Base-by-base conservation (phyloP, 2,888 invertebrate genomes). In the Pemphredon lugubris region DNA sequence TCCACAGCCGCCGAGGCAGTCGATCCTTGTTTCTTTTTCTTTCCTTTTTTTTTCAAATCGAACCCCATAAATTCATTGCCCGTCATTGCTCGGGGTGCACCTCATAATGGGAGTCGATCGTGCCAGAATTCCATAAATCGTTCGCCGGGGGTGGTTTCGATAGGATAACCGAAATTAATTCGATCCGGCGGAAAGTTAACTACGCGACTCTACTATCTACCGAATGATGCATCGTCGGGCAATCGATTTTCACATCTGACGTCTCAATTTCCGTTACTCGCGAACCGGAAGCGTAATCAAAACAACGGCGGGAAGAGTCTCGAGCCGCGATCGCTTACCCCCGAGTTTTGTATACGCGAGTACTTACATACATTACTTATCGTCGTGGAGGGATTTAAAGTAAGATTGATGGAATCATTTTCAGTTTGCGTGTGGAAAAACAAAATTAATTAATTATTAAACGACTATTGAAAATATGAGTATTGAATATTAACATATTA, bases 31-130 rank as follows among this genome's bases (percentile, higher is more conserved):
- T 63, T 73, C n/a, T n/a, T n/a, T n/a, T n/a, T n/a, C n/a, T n/a
- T n/a, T n/a, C n/a, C n/a, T n/a, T n/a, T n/a, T n/a, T n/a, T n/a
- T n/a, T n/a, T n/a, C n/a, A n/a, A 68, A 77, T 77, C 67, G 73
- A 73, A 32, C 13, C 21, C 66, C 37, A 72, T 77, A 73, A 70
- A 77, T 77, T 50, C 30, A 54, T 18, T 2, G 42, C 6, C 20
- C 11, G 47, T 11, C 14, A 47, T 13, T 23, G 21, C 47, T 47
- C 39, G 26, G 32, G 42, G 50, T 47, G 48, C 14, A n/a, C 37
- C 37, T 18, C 20, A 37, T 16, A 11, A 13, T n/a, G 23, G 11
- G 14, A 30, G 13, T 39, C 14, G 18, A 30, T 14, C 26, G 30
- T 39, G 9, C 37, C 9, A 47, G 40, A 53, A 69, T 69, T 53